Evolutionary conservation across 64 coral and sea anemone species (phyloP), one percentile per base, ranked within the genome.

Genomic region (Catalaphyllia jardinei): DNA sequence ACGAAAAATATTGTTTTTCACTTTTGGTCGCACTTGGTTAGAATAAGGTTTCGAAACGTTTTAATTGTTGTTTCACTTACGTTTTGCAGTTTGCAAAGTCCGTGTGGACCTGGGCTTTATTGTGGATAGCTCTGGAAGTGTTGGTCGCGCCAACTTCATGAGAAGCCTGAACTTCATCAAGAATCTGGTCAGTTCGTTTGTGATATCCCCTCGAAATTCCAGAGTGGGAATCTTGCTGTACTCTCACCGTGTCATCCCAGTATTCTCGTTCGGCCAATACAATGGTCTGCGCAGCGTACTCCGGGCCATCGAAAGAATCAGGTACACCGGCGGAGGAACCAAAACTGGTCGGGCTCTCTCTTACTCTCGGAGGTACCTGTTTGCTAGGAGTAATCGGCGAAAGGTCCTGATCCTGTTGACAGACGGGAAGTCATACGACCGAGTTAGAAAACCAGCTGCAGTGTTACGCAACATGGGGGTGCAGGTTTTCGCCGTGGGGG

Each of bases 81-180:
- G 3, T 46, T 79, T 87, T 73, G 13, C 72, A 96, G 95, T 96
- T 25, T 96, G 91, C 83, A 79, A 62, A 19, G 71, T 60, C 24
- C 87, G 82, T 31, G 52, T 96, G 10, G 95, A 96, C 52, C 88
- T 96, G 29, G 95, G 91, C 27, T 76, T 96, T 57, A 62, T 96
- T 54, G 83, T 96, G 22, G 95, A 96, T 52, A 92, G 91, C 6
- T 96, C 95, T 19, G 92, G 95, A 62, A 93, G 95, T 76, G 92
- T 96, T 57, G 88, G 91, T 30, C 89, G 86, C 49, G 88, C 87
- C 33, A 93, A 93, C 67, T 96, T 96, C 59, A 67, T 67, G 18
- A 92, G 88, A 61, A 71, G 83, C 5, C 75, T 93, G 54, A 87
- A 57, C 57, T 96, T 96, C 80, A 82, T 96, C 61, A 87, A 88